A percentile compares a stretch with the other conserved stretches of the same genome.
Conservation (phyloP, 2,888 invertebrate genomes). For the Meloe dianella region DNA sequence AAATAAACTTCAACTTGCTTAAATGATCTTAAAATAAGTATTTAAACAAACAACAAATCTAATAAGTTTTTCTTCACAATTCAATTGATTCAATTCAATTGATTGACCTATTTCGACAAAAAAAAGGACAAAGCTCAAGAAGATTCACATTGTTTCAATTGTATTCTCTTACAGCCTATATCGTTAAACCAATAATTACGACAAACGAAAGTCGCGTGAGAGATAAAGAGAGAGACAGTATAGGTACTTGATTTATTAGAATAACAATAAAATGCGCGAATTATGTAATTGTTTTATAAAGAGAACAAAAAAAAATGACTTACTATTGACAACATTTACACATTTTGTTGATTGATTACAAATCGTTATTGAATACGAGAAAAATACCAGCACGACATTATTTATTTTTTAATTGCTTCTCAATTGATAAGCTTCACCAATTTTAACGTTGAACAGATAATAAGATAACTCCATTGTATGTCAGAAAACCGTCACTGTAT, state of each 20-base stretch:
- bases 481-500: neutral
- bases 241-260: neutral
- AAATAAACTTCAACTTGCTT: no score
- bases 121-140: neutral
- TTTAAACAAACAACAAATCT: no score
- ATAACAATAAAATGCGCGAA: neutral
- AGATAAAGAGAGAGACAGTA: no score
- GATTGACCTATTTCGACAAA: neutral
- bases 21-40: neutral
- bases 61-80: no score
- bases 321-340: constrained; percentile 67
- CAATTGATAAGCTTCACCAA: neutral
- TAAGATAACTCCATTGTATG: neutral
- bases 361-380: constrained; percentile 21
- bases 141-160: neutral
- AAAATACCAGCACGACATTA: neutral
- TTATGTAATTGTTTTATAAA: neutral
- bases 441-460: neutral
- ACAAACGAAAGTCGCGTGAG: no score
- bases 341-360: constrained; percentile 45
- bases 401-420: neutral
- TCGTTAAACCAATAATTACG: no score
- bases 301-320: constrained; percentile 50
- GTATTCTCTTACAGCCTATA: neutral
- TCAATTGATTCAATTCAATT: neutral